Conservation (phyloP, 2,113 vertebrate genomes). For the Axis porcinus region DNA sequence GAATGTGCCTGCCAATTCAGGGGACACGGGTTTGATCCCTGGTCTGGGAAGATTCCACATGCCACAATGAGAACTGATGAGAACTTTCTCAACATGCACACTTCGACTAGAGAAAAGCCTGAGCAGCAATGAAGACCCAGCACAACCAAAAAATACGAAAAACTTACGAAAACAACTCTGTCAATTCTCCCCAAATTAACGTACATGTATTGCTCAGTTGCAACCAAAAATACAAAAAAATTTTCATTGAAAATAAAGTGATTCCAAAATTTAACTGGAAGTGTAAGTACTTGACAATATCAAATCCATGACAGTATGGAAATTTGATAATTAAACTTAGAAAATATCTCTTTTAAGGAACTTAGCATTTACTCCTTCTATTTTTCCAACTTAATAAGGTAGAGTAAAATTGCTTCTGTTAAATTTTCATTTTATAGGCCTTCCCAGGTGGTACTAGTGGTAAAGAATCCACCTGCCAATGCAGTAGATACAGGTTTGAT, state of each 20-base stretch:
- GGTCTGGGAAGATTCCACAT: background rate
- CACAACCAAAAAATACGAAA: background rate
- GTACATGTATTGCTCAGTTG: background rate
- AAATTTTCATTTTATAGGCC: background rate
- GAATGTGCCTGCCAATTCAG: background rate
- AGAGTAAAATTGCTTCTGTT: background rate
- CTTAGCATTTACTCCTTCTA: background rate
- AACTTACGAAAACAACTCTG: background rate
- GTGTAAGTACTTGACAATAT: background rate
- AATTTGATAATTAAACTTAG: background rate
- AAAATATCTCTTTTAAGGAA: background rate
- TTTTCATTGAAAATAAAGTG: background rate
- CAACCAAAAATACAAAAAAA: background rate
- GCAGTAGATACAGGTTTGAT: background rate
- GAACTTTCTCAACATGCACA: background rate
- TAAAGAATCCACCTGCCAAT: background rate
- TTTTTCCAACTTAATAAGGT: background rate
- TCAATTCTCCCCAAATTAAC: background rate
- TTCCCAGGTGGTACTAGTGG: background rate
- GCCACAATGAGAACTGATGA: background rate
- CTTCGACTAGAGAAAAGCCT: background rate
- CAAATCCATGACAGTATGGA: background rate
- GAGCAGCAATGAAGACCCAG: background rate
- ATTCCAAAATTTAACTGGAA: background rate
- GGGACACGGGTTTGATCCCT: background rate